Conservation (phyloP, 2,113 vertebrate genomes). For the Merops nubicus region DNA sequence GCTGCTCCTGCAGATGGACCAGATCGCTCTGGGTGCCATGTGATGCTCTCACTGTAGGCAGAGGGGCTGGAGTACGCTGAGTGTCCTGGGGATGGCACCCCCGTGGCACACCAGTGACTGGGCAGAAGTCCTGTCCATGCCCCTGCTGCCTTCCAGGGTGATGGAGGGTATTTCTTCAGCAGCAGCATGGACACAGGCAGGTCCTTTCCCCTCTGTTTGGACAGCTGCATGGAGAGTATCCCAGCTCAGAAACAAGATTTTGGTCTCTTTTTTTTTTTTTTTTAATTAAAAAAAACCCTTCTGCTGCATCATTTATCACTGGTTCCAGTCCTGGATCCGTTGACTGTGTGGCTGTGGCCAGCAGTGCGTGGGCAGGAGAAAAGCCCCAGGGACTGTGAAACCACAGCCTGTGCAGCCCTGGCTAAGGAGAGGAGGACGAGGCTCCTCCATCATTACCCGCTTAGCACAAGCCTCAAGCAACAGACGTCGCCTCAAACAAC, state of each 20-base stretch:
- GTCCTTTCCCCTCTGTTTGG: neutral
- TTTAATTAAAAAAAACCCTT: neutral
- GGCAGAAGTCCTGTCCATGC: neutral
- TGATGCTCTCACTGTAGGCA: neutral
- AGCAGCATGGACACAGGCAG: neutral
- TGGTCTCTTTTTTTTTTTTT: neutral
- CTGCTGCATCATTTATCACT: neutral
- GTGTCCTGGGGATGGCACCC: neutral
- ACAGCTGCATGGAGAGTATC: neutral
- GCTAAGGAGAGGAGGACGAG: neutral
- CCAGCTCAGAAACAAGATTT: neutral
- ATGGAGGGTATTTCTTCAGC: neutral
- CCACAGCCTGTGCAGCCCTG: neutral
- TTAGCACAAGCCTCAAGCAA: neutral
- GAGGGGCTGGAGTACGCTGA: neutral
- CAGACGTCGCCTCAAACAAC: accelerated
- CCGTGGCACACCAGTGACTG: accelerated
- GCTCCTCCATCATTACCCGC: neutral
- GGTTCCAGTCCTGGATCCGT: neutral
- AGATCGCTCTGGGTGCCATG: accelerated
- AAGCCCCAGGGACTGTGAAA: neutral
- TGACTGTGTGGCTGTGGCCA: neutral
- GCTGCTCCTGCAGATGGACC: neutral
- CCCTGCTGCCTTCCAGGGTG: neutral
- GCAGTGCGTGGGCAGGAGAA: neutral